phyloP scores from a whole-genome alignment of 1,140 invertebrate genomes.

The Achatina immaculata region DNA sequence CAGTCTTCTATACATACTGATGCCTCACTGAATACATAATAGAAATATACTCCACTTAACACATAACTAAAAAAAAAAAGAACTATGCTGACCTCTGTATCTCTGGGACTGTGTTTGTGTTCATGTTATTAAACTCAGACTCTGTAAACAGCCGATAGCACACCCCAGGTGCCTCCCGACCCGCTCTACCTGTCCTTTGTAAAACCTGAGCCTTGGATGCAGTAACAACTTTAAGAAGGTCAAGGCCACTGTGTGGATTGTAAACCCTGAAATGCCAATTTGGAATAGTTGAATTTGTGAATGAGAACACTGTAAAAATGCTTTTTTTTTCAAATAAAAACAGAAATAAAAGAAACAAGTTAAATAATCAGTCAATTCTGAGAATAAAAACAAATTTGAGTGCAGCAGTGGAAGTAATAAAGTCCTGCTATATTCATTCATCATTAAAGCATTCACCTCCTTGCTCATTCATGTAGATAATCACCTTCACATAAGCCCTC shows the following conservation, averaged over 20 bases:
- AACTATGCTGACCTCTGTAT: conserved; percentile 76
- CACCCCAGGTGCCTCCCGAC: conserved; percentile 84
- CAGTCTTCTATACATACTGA: too few species aligned
- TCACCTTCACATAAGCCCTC: too few species aligned
- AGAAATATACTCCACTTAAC: too few species aligned
- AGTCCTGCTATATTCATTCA: too few species aligned
- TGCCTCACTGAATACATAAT: too few species aligned
- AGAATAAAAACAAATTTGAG: too few species aligned
- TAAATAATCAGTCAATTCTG: too few species aligned
- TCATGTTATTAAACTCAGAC: conserved; percentile 79
- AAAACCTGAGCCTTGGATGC: conserved; percentile 93
- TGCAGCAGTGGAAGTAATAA: too few species aligned
- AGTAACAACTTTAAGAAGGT: conserved; percentile 84
- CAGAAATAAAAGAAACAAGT: conserved; percentile 36
- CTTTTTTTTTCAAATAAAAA: not conserved
- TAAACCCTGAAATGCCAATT: conserved; percentile 74
- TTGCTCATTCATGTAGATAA: too few species aligned
- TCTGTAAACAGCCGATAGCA: conserved; percentile 88
- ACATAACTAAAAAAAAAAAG: not conserved
- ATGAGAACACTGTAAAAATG: not conserved
- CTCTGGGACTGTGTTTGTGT: conserved; percentile 84
- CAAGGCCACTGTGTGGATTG: conserved; percentile 85
- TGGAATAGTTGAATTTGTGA: not conserved
- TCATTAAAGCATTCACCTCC: too few species aligned
- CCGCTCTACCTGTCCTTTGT: conserved; percentile 89